Evolutionary conservation across 2,797 vertebrate species (phyloP), one percentile per base, ranked within the genome.

Genomic region (Masticophis lateralis): DNA sequence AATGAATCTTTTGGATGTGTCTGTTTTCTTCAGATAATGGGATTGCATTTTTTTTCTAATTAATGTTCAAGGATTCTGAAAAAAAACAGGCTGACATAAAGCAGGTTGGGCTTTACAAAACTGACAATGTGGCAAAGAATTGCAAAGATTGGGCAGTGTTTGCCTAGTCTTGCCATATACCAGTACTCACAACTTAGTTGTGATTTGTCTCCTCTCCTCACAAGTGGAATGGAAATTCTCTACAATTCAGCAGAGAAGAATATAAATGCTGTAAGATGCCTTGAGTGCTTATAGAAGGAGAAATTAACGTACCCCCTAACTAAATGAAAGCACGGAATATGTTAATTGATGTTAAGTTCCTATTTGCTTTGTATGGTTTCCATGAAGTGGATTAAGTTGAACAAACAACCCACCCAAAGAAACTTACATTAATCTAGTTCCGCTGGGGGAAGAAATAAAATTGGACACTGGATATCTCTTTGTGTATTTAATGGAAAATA

Each of bases 401-500:
- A 47, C 74, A 47, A 47, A 47, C 37, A 83, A 83, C 10, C 66
- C 6, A 43, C 18, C 20, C 20, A 12, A 83, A 83, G 37, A 83
- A 83, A 14, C 63, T 60, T 51, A 79, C 16, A 89, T 89, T 92
- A 92, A 22, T 8, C 51, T 94, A 51, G 93, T 95, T 95, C n/a
- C 18, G 92, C 90, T 16, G 43, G 63, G 10, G 79, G 8, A 86
- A 74, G 95, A 90, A 27, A 88, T n/a, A 86, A 63, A 47, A 37
- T 83, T 83, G 66, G 51, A 90, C 88, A 87, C 37, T 94, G 89
- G 5, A 90, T 1, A 91, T 94, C 94, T 94, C 27, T 94, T 94
- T 87, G 91, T 74, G 92, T 74, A 74, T 93, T 92, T 63, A 66
- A 25, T 47, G 37, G 74, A 47, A 83, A 47, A 83, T 47, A 83